These are phyloP conservation scores for Erpobdella octoculata DNA, from an alignment of 2,888 invertebrate genomes.

Conservation along the genomic window DNA sequence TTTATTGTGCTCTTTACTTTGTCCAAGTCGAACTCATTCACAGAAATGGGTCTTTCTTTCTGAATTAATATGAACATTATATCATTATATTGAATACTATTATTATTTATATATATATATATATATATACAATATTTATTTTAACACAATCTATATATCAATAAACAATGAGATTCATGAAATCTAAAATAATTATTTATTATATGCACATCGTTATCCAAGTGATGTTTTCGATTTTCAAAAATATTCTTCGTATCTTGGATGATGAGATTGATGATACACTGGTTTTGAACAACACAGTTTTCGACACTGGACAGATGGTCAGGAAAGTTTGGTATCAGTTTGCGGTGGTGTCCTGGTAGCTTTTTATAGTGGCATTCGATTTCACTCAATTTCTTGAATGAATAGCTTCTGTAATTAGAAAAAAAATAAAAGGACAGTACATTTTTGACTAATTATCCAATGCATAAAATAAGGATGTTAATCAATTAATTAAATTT, in stretches of 20 bases:
- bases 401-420: conserved; percentile 63
- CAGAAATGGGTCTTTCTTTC: conserved; percentile 15
- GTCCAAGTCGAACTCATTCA: conserved; percentile 55
- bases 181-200: conserved; percentile 4
- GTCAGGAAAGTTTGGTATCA: conserved; percentile 67
- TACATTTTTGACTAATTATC: neutral
- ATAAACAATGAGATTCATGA: neutral
- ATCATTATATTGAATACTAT: neutral
- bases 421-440: neutral
- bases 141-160: neutral
- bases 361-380: conserved; percentile 68
- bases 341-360: conserved; percentile 67
- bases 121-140: neutral
- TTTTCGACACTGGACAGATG: conserved; percentile 68
- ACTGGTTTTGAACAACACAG: conserved; percentile 66
- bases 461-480: neutral
- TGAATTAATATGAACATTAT: conserved; percentile 1
- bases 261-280: conserved; percentile 64
- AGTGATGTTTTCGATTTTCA: conserved; percentile 60
- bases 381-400: conserved; percentile 67
- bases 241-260: conserved; percentile 75
- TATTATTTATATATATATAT: neutral
- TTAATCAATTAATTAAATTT: neutral
- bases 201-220: conserved; percentile 39
- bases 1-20: conserved; percentile 88